phyloP scores from a whole-genome alignment of 1,140 invertebrate genomes.

The Gonatopus flavifemur region DNA sequence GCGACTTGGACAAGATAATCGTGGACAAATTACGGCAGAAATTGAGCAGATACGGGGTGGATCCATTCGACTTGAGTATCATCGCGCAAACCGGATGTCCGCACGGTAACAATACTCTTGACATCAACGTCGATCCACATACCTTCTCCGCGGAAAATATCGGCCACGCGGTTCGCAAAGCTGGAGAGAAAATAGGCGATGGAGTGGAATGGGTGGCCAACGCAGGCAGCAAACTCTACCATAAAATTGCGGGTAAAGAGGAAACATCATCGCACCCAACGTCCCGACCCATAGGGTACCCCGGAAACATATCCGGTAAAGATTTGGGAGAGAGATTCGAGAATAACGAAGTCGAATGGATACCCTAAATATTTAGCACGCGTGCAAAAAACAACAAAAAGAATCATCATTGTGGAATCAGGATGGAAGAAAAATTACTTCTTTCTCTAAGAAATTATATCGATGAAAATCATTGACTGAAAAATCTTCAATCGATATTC shows the following conservation, averaged over 20 bases:
- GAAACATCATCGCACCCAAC: slow-evolving; percentile 3
- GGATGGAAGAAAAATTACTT: too few species aligned
- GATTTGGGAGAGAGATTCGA: too few species aligned
- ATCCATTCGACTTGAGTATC: slow-evolving; percentile 74
- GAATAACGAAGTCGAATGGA: slow-evolving; percentile 55
- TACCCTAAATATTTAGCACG: slow-evolving; percentile 34
- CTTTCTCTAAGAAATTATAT: too few species aligned
- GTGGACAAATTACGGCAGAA: slow-evolving; percentile 70
- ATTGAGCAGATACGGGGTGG: slow-evolving; percentile 65
- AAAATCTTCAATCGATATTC: too few species aligned
- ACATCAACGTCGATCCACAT: slow-evolving; percentile 73
- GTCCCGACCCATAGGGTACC: slow-evolving; percentile 5
- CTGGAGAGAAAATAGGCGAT: slow-evolving; percentile 71
- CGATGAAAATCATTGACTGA: too few species aligned
- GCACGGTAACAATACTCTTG: slow-evolving; percentile 62
- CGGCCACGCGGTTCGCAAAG: slow-evolving; percentile 69
- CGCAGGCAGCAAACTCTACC: slow-evolving; percentile 61
- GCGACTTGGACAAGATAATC: slow-evolving; percentile 67
- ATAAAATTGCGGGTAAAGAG: slow-evolving; percentile 52
- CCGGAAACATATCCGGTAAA: slow-evolving; percentile 7
- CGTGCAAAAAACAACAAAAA: slow-evolving; percentile 1
- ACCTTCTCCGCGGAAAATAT: slow-evolving; percentile 74
- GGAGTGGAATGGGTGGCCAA: slow-evolving; percentile 62
- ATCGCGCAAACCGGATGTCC: slow-evolving; percentile 72
- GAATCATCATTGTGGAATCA: too few species aligned